These are phyloP conservation scores for Neoitamus cyanurus DNA, from an alignment of 2,888 invertebrate species.

Conservation along the genomic window DNA sequence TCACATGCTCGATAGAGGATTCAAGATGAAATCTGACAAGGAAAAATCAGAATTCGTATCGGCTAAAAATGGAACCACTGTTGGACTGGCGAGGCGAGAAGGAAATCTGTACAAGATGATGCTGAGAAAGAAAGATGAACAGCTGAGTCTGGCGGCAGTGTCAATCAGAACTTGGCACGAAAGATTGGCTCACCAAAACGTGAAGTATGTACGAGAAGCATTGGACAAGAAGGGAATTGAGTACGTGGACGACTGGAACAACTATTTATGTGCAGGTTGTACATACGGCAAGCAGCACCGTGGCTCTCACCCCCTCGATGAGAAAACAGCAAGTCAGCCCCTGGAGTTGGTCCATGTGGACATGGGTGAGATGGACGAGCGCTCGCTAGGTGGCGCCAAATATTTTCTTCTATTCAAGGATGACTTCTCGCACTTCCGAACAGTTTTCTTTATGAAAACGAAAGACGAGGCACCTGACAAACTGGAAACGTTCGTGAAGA, in stretches of 20 bases:
- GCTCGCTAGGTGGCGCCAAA: background rate
- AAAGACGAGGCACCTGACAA: no score
- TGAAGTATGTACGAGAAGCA: background rate
- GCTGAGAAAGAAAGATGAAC: no score
- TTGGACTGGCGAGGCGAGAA: no score
- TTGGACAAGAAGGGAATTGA: background rate
- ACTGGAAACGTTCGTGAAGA: no score
- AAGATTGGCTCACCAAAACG: background rate
- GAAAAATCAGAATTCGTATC: background rate
- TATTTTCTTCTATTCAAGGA: background rate
- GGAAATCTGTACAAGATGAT: no score
- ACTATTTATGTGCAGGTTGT: background rate
- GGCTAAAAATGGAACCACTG: background rate
- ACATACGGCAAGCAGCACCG: no score
- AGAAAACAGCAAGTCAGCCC: no score
- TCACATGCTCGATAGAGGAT: background rate
- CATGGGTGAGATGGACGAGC: background rate
- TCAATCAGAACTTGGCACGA: background rate
- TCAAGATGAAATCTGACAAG: background rate
- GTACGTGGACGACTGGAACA: background rate
- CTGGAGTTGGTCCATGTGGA: background rate
- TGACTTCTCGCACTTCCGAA: no score
- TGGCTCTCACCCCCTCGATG: no score
- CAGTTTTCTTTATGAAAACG: no score
- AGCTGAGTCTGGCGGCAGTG: no score